phyloP scores from a whole-genome alignment of 2,888 invertebrate genomes.

The Megalurothrips usitatus region DNA sequence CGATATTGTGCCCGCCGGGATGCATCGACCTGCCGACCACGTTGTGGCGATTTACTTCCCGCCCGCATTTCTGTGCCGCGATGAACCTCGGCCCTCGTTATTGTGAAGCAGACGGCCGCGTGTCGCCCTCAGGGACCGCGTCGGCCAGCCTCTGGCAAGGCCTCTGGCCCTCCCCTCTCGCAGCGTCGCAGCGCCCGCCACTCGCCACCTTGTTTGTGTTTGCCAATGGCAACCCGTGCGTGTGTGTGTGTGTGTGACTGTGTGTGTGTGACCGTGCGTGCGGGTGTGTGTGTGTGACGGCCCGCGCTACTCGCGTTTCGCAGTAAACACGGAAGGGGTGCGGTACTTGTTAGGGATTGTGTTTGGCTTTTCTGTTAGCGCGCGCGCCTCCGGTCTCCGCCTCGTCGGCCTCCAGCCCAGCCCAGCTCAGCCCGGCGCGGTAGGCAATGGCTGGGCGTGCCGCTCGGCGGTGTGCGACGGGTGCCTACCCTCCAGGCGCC shows the following conservation, averaged over 20 bases:
- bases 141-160: not conserved
- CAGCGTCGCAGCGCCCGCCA: not conserved
- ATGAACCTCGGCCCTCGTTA: too few relatives aligned
- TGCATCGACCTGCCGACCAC: too few relatives aligned
- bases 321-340: not conserved
- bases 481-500: not conserved
- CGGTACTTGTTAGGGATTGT: not conserved
- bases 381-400: not conserved
- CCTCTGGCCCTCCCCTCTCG: too few relatives aligned
- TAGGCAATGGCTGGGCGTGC: conserved; percentile 27
- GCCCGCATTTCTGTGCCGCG: too few relatives aligned
- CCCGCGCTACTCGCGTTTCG: not conserved
- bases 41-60: too few relatives aligned
- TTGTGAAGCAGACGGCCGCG: too few relatives aligned
- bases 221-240: not conserved
- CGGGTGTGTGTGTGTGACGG: not conserved
- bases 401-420: not conserved
- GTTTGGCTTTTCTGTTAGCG: not conserved
- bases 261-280: not conserved
- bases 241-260: not conserved
- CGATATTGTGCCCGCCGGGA: too few relatives aligned
- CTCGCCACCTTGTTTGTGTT: not conserved
- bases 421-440: not conserved
- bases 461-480: not conserved
- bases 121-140: not conserved